Conservation (phyloP, 2,113 vertebrate species). For the Salvelinus fontinalis region DNA sequence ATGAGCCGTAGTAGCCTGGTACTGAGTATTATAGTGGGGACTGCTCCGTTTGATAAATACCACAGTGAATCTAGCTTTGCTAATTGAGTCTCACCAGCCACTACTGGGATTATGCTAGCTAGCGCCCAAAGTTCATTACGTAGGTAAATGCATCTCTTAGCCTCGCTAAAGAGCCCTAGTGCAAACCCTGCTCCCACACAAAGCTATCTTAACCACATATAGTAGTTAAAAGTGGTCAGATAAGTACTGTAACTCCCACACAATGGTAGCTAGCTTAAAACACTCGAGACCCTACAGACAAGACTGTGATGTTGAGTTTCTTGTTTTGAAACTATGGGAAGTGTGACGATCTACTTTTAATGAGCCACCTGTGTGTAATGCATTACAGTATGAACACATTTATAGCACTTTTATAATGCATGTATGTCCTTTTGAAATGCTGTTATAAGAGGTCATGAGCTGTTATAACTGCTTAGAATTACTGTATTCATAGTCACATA, state of each 20-base stretch:
- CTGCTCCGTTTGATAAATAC: conserved; percentile 69
- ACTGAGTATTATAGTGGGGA: conserved; percentile 22
- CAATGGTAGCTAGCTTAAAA: not conserved
- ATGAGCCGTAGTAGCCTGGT: conserved; percentile 21
- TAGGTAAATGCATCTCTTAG: conserved; percentile 73
- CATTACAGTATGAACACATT: too few relatives aligned
- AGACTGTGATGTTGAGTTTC: not conserved
- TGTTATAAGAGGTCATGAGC: too few relatives aligned
- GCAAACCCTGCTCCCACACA: conserved; percentile 59
- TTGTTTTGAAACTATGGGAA: too few relatives aligned
- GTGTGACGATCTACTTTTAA: too few relatives aligned
- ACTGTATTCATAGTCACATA: too few relatives aligned
- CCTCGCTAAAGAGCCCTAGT: conserved; percentile 60
- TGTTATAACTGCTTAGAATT: too few relatives aligned
- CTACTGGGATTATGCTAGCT: conserved; percentile 76
- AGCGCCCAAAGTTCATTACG: conserved; percentile 76
- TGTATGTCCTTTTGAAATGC: too few relatives aligned
- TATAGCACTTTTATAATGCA: too few relatives aligned
- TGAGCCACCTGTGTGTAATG: too few relatives aligned
- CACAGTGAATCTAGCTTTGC: conserved; percentile 64
- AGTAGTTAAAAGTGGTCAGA: too few relatives aligned
- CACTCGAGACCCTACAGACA: not conserved
- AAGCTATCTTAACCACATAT: not conserved
- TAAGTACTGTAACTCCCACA: conserved; percentile 28
- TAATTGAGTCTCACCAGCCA: conserved; percentile 79